Evolutionary conservation across 1,140 invertebrate genomes (phyloP), one percentile per base, ranked within the genome.

Genomic region (Muscidifurax raptorellus): DNA sequence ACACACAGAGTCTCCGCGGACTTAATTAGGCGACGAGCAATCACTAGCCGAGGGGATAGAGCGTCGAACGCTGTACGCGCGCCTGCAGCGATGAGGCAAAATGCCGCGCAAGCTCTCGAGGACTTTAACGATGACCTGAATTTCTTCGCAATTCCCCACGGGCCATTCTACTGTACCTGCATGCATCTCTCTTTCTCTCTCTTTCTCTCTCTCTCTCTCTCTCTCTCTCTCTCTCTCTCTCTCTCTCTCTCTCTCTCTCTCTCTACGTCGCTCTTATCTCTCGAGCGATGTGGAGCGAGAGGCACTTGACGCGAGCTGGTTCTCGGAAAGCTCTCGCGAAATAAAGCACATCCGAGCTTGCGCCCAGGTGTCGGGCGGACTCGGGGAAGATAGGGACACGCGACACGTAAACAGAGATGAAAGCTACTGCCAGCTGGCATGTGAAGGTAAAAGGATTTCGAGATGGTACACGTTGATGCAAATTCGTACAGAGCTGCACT

Each of bases 91-190:
- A 59, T 59, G 74, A 75, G 22, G 74, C 36, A 75, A 75, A n/a
- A 64, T 30, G 76, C 74, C 30, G 71, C 30, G 47, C n/a, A 28
- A 67, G 59, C 74, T 67, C 30, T 79, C 30, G 52, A 79, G 59
- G 15, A 79, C 59, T 79, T 79, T 66, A 79, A 79, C 59, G 32
- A 80, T 47, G 64, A 80, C 78, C 78, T 80, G 66, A 80, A 80
- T 80, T 69, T 69, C 78, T 80, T 80, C 78, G 36, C 25, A 69
- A 80, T 69, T 80, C 64, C 78, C 78, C 15, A 27, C 18, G 66
- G 66, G 78, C 78, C 36, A 69, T 80, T 80, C 64, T 67, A 22
- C 36, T 25, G 18, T 59, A 25, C 44, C 52, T 52, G 27, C 66
- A 30, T 59, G 36, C 32, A 69, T 69, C 67, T 28, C 67, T 67